Evolutionary conservation across 2,113 vertebrate species (phyloP).

Genomic region (Geococcyx californianus): DNA sequence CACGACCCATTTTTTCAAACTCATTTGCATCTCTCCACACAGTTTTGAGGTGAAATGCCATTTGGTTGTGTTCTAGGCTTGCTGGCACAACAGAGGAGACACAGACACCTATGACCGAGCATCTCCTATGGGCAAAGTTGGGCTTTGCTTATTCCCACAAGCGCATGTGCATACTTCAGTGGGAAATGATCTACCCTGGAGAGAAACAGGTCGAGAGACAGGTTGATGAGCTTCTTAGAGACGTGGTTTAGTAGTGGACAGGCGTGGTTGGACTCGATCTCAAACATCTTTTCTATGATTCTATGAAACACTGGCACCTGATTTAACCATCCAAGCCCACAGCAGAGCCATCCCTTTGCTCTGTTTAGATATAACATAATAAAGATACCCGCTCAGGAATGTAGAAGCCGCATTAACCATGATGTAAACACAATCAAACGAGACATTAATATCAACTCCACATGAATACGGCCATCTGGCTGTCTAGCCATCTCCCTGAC

Average conservation of each 20-base stretch:
- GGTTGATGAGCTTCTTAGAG: too few species aligned
- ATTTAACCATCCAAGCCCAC: neutral
- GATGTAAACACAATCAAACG: neutral
- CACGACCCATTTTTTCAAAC: neutral
- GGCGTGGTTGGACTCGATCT: too few species aligned
- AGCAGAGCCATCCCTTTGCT: neutral
- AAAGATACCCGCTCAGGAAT: neutral
- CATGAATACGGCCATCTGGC: neutral
- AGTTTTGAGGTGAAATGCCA: neutral
- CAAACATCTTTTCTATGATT: too few species aligned
- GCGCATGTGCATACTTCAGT: neutral
- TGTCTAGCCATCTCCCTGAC: neutral
- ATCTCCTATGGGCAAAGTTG: neutral
- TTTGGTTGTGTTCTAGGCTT: neutral
- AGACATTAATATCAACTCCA: constrained; percentile 2
- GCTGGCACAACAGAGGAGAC: neutral
- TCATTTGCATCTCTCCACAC: neutral
- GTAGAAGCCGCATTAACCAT: neutral
- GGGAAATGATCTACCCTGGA: neutral
- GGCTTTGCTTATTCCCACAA: neutral
- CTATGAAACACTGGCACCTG: neutral
- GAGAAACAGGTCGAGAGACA: too few species aligned
- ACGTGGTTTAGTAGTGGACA: too few species aligned
- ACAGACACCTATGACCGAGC: neutral
- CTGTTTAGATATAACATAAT: neutral